These are phyloP conservation scores for Nyctalus aviator DNA, from an alignment of 2,797 vertebrate genomes.

Conservation along the genomic window DNA sequence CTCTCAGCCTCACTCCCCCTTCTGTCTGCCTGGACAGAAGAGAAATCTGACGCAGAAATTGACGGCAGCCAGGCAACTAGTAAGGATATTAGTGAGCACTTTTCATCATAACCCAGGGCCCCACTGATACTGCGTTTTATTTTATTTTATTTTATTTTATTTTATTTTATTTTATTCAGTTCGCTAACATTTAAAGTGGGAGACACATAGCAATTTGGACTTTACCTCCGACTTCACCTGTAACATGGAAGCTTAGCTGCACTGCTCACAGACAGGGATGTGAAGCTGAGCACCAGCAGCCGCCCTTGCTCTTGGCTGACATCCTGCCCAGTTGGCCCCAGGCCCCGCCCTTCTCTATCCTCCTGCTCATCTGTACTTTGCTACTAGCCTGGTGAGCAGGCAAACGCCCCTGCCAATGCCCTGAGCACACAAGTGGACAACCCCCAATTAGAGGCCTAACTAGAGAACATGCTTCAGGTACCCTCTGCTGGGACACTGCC, in stretches of 20 bases:
- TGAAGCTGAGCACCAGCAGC: neutral
- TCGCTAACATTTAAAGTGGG: slow-evolving; percentile 2
- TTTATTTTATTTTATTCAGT: neutral
- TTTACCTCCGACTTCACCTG: neutral
- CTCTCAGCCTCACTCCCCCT: neutral
- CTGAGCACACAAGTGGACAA: neutral
- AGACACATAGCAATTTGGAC: neutral
- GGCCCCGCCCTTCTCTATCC: neutral
- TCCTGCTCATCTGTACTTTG: fast-evolving
- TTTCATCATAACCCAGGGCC: neutral
- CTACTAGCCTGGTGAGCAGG: neutral
- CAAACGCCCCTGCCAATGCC: neutral
- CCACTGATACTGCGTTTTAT: neutral
- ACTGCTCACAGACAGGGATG: too few species aligned
- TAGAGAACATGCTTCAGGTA: neutral
- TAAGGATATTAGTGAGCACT: neutral
- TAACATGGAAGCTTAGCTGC: neutral
- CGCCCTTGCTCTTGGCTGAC: neutral
- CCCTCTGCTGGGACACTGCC: neutral
- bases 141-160: neutral
- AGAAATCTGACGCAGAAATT: neutral
- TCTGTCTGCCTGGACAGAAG: neutral
- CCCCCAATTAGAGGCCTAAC: neutral
- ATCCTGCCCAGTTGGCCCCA: neutral
- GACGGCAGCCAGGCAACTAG: neutral